phyloP scores from a whole-genome alignment of 2,888 invertebrate species.

The Agelastica alni region DNA sequence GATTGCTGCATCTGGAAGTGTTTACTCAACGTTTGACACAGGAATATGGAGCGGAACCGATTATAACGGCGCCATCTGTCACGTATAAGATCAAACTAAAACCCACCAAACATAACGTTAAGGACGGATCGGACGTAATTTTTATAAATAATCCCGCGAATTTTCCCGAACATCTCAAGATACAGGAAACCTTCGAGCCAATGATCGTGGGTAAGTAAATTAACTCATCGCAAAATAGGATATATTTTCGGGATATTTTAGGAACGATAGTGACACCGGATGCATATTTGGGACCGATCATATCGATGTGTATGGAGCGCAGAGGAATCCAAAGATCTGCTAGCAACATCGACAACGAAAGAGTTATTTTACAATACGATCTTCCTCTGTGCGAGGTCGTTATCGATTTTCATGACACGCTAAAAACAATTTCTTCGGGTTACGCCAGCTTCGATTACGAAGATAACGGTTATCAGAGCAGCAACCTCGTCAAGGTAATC shows the following conservation, averaged over 20 bases:
- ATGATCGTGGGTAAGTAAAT: slow-evolving; percentile 70
- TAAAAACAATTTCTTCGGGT: slow-evolving; percentile 90
- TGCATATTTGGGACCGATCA: slow-evolving; percentile 71
- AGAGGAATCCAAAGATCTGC: slow-evolving; percentile 73
- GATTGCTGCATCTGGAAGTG: slow-evolving; percentile 85
- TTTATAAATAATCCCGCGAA: slow-evolving; percentile 76
- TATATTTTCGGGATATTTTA: too few relatives aligned
- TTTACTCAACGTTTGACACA: slow-evolving; percentile 84
- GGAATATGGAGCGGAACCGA: slow-evolving; percentile 80
- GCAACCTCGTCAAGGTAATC: slow-evolving; percentile 77
- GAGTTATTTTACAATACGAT: slow-evolving; percentile 80
- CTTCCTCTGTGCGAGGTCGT: slow-evolving; percentile 93
- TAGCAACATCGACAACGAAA: slow-evolving; percentile 78
- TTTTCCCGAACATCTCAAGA: slow-evolving; percentile 69
- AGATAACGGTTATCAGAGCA: slow-evolving; percentile 78
- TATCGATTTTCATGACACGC: slow-evolving; percentile 89
- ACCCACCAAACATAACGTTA: slow-evolving; percentile 73
- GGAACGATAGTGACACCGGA: slow-evolving; percentile 90
- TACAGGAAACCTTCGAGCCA: slow-evolving; percentile 83
- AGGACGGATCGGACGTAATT: slow-evolving; percentile 64
- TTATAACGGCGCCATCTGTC: slow-evolving; percentile 84
- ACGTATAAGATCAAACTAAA: slow-evolving; percentile 79
- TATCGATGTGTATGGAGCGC: slow-evolving; percentile 74
- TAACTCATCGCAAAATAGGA: too few relatives aligned
- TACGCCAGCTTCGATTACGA: slow-evolving; percentile 96